These are phyloP conservation scores for Deilephila elpenor DNA, from an alignment of 2,888 invertebrate species.

Conservation along the genomic window DNA sequence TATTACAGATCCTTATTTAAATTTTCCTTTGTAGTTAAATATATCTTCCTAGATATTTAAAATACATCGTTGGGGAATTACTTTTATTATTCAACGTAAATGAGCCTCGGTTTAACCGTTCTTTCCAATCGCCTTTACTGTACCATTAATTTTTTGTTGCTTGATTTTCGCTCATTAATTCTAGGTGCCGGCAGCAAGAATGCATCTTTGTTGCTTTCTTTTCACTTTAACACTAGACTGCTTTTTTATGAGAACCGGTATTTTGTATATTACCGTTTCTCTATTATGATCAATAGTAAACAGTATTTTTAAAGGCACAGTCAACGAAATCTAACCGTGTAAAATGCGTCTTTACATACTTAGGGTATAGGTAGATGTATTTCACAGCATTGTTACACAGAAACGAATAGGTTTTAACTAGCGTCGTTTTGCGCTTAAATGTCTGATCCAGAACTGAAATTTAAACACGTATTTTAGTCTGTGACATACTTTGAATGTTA, in stretches of 20 bases:
- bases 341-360: not conserved
- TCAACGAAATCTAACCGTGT: not conserved
- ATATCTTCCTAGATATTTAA: not conserved
- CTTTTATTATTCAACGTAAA: constrained; percentile 3
- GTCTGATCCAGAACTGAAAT: too few relatives aligned
- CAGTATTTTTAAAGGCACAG: not conserved
- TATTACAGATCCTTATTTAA: not conserved
- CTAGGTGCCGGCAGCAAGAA: not conserved
- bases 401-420: too few relatives aligned
- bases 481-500: too few relatives aligned
- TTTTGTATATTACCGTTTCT: not conserved
- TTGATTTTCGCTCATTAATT: constrained; percentile 12
- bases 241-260: not conserved
- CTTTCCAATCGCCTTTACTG: not conserved
- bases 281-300: not conserved
- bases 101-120: not conserved
- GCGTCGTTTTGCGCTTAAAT: too few relatives aligned
- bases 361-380: too few relatives aligned
- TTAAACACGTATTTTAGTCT: too few relatives aligned
- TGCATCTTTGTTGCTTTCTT: not conserved
- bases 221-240: not conserved
- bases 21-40: not conserved
- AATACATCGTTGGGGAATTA: not conserved
- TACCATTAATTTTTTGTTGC: constrained; percentile 2
- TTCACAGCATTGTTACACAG: too few relatives aligned